Evolutionary conservation across 1,140 invertebrate genomes (phyloP).

Genomic region (Diabrotica undecimpunctata): DNA sequence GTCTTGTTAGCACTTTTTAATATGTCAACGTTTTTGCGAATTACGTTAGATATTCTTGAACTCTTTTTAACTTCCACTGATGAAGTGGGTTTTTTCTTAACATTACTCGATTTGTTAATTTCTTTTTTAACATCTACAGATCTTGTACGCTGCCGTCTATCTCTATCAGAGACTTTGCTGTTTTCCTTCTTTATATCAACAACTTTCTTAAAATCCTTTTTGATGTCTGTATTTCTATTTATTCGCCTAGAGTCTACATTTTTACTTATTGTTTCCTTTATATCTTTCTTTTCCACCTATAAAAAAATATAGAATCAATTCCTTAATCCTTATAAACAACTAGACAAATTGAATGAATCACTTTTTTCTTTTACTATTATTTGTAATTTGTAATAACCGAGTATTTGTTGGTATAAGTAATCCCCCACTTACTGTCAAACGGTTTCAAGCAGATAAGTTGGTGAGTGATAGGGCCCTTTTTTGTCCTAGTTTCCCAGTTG

Average conservation of each 20-base stretch:
- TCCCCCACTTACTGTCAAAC: too few species aligned
- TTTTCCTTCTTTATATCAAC: conserved; percentile 6
- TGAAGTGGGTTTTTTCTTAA: conserved; percentile 11
- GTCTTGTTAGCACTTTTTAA: neutral
- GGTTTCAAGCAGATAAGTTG: too few species aligned
- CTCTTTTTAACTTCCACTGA: conserved; percentile 13
- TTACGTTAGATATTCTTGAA: conserved; percentile 11
- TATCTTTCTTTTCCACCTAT: conserved; percentile 13
- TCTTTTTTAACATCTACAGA: conserved; percentile 23
- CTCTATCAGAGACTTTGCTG: neutral
- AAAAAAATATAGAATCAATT: neutral
- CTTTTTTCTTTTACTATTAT: too few species aligned
- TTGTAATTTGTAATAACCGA: too few species aligned
- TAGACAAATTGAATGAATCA: neutral
- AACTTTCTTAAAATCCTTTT: conserved; percentile 16
- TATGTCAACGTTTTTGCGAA: conserved; percentile 7
- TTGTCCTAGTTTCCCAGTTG: too few species aligned
- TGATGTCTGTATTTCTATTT: conserved; percentile 12
- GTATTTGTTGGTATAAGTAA: too few species aligned
- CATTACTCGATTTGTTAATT: conserved; percentile 21
- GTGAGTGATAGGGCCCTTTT: too few species aligned
- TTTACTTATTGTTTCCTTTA: conserved; percentile 15
- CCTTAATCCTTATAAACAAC: neutral
- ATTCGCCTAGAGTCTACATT: conserved; percentile 10
- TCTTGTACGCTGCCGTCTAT: conserved; percentile 20